Evolutionary conservation across 2,888 invertebrate genomes (phyloP), one percentile per base, ranked within the genome.

Genomic region (Drosophila heteroneura): DNA sequence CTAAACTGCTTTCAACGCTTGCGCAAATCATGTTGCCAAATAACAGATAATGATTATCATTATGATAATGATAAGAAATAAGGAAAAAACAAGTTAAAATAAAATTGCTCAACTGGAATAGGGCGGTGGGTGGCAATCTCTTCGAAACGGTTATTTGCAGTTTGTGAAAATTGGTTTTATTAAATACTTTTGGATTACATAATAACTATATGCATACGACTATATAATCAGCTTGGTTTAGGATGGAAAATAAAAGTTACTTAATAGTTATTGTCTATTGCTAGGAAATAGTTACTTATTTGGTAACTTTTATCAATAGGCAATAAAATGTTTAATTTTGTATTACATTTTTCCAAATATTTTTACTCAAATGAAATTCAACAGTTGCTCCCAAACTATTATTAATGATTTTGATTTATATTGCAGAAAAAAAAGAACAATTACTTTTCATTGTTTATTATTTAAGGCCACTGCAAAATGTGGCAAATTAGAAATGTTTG

Each of bases 1-100:
- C 16, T 49, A 59, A 79, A 49, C 28, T 26, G n/a, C 64, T 67
- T 69, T 76, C 58, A 62, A 44, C 47, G 66, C 64, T 87, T 85
- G 66, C 74, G 74, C 66, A 76, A 85, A 81, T 59, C 49, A 57
- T 72, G 74, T 76, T 68, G 81, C 81, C 80, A 47, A 52, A 66
- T 37, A 52, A 62, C 61, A 67, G 47, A 59, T 64, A 54, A 56
- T 64, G 53, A 39, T 47, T 47, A 61, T 62, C 54, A 59, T 65
- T 69, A 49, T 35, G 52, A 44, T 61, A 69, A 52, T 69, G 47
- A 66, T 51, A 41, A 53, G 65, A 41, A 30, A 53, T 26, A 47
- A 52, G 53, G 28, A 35, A 16, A 56, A 44, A 57, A 53, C 3
- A 2, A 47, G 2, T 16, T 47, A 2, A 59, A 62, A 41, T 51